phyloP scores from a whole-genome alignment of 2,888 invertebrate species.

The Drosophila anomalata region DNA sequence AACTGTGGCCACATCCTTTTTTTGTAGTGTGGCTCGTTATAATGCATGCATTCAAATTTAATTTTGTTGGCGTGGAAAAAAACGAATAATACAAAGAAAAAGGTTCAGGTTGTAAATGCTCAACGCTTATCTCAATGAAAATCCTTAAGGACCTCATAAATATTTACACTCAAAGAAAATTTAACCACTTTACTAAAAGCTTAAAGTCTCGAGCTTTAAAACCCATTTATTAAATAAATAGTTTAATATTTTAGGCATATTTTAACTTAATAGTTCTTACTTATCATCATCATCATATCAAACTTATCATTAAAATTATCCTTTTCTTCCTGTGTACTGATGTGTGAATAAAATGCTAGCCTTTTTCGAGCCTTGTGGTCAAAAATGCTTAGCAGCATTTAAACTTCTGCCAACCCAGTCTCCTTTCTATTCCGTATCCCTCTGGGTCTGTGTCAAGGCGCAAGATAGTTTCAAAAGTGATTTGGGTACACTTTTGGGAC shows the following conservation, averaged over 20 bases:
- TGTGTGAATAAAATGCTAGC: conserved; percentile 52
- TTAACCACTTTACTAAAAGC: too few species aligned
- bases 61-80: conserved; percentile 65
- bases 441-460: conserved; percentile 64
- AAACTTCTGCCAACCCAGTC: conserved; percentile 16
- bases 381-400: conserved; percentile 59
- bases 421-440: conserved; percentile 6
- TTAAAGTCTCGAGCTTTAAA: background rate
- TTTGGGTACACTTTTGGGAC: conserved; percentile 79
- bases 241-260: background rate
- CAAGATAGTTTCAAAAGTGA: conserved; percentile 79
- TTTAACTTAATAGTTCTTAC: too few species aligned
- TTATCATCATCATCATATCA: too few species aligned
- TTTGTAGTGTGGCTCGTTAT: conserved; percentile 23
- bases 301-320: background rate
- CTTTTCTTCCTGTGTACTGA: conserved; percentile 9
- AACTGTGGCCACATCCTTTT: conserved; percentile 39
- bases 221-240: too few species aligned
- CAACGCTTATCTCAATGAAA: conserved; percentile 73
- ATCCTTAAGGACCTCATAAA: conserved; percentile 78
- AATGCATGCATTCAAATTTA: conserved; percentile 62
- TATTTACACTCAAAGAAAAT: conserved; percentile 41
- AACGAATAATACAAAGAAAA: conserved; percentile 46
- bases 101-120: conserved; percentile 65
- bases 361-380: conserved; percentile 63